These are phyloP conservation scores for Prosapia bicincta DNA, from an alignment of 2,888 invertebrate species.

Conservation along the genomic window DNA sequence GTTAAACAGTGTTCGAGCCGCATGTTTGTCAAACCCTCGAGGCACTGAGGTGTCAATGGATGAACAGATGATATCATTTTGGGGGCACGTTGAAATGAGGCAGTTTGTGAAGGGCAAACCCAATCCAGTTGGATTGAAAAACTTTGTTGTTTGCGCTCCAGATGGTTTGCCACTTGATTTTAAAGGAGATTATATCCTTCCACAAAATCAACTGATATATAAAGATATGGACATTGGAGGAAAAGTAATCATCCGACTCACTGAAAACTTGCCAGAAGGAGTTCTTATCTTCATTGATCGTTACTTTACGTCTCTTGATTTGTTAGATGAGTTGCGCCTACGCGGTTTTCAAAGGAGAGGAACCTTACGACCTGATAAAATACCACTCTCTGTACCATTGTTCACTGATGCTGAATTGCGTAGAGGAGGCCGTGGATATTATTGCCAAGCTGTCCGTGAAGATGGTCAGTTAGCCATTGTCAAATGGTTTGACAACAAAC, in stretches of 20 bases:
- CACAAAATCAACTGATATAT: too few species aligned
- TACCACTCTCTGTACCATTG: too few species aligned
- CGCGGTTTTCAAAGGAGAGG: too few species aligned
- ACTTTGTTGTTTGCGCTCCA: too few species aligned
- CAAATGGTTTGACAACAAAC: too few species aligned
- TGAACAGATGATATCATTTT: slow-evolving; percentile 42
- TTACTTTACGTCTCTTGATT: too few species aligned
- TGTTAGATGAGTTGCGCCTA: too few species aligned
- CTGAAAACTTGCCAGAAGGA: slow-evolving; percentile 15
- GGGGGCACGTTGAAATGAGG: slow-evolving; percentile 34
- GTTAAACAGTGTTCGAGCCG: slow-evolving; percentile 5
- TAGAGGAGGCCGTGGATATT: too few species aligned
- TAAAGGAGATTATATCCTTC: slow-evolving; percentile 13
- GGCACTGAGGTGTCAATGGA: slow-evolving; percentile 37
- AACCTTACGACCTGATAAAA: too few species aligned
- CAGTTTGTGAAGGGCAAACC: slow-evolving; percentile 38
- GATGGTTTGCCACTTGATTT: slow-evolving; percentile 38
- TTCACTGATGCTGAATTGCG: too few species aligned
- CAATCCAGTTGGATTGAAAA: slow-evolving; percentile 41
- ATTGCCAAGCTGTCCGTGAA: background rate
- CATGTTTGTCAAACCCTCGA: background rate
- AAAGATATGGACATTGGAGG: background rate
- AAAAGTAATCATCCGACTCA: slow-evolving; percentile 19
- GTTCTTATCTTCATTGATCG: too few species aligned
- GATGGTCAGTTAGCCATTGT: slow-evolving; percentile 9